These are phyloP conservation scores for Ptycholaimellus sp. DNA, from an alignment of 2,888 invertebrate genomes.

Conservation along the genomic window DNA sequence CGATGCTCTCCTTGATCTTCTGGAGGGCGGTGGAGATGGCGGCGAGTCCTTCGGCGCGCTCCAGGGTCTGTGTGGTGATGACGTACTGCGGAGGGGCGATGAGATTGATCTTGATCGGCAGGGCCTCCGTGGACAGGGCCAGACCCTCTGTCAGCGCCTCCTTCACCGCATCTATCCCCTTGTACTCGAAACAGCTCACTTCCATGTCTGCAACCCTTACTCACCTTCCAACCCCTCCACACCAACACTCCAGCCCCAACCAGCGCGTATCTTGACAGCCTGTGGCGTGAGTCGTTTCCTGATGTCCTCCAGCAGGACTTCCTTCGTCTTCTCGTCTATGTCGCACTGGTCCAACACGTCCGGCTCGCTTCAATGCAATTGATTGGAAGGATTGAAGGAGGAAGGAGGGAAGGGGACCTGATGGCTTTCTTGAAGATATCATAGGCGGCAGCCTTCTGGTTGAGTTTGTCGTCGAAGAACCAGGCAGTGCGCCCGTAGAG, in stretches of 20 bases:
- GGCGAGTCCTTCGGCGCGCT: slow-evolving; percentile 71
- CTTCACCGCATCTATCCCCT: slow-evolving; percentile 95
- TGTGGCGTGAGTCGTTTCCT: slow-evolving; percentile 85
- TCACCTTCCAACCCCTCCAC: background rate
- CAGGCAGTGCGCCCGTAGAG: slow-evolving; percentile 87
- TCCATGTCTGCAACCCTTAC: background rate
- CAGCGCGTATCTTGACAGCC: slow-evolving; percentile 76
- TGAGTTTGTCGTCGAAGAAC: slow-evolving; percentile 88
- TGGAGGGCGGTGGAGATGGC: slow-evolving; percentile 67
- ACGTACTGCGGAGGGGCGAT: slow-evolving; percentile 96
- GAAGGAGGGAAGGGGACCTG: slow-evolving; percentile 38
- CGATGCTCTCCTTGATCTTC: slow-evolving; percentile 56
- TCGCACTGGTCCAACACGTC: slow-evolving; percentile 82
- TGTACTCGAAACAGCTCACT: slow-evolving; percentile 81
- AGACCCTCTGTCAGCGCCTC: slow-evolving; percentile 62
- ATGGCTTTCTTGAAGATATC: slow-evolving; percentile 97
- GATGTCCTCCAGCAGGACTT: slow-evolving; percentile 72
- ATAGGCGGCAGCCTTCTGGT: slow-evolving; percentile 78
- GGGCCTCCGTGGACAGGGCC: slow-evolving; percentile 61
- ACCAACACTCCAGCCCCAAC: slow-evolving; percentile 24
- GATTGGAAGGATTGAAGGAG: background rate
- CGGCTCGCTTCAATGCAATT: slow-evolving; percentile 47
- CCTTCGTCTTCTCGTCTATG: slow-evolving; percentile 67
- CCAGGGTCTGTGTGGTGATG: slow-evolving; percentile 92
- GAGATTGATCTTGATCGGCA: slow-evolving; percentile 91